phyloP scores from a whole-genome alignment of 2,888 invertebrate species.

The Drosophila nigricruria region DNA sequence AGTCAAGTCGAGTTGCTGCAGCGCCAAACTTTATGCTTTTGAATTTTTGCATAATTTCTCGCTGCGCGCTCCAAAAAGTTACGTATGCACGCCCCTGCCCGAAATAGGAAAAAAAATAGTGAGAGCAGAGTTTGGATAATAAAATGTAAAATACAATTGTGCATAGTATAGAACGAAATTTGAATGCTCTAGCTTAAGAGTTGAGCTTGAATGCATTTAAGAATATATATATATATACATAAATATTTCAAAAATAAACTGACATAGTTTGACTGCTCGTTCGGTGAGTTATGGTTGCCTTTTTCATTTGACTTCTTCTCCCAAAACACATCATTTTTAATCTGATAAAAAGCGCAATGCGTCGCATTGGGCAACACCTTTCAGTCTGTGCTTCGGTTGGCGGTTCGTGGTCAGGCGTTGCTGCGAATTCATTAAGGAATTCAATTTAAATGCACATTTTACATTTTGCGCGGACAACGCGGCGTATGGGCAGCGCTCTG shows the following conservation, averaged over 20 bases:
- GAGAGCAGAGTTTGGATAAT: slow-evolving; percentile 2
- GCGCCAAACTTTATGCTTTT: slow-evolving; percentile 58
- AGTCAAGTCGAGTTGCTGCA: slow-evolving; percentile 34
- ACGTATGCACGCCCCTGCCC: slow-evolving; percentile 3
- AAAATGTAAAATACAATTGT: slow-evolving; percentile 17
- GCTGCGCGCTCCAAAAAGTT: slow-evolving; percentile 39
- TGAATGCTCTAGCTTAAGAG: slow-evolving; percentile 10
- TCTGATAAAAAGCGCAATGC: slow-evolving; percentile 38
- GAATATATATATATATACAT: neutral
- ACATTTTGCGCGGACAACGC: slow-evolving; percentile 56
- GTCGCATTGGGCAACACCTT: slow-evolving; percentile 58
- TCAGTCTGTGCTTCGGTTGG: slow-evolving; percentile 28
- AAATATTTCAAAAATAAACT: neutral
- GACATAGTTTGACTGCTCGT: neutral
- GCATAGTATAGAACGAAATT: slow-evolving; percentile 9
- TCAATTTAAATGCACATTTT: slow-evolving; percentile 77
- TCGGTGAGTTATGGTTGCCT: neutral
- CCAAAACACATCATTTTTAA: neutral
- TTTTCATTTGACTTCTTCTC: neutral
- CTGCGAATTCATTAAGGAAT: slow-evolving; percentile 75
- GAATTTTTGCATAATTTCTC: slow-evolving; percentile 64
- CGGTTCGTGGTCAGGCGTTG: slow-evolving; percentile 53
- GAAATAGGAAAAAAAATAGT: neutral
- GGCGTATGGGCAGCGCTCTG: slow-evolving; percentile 59
- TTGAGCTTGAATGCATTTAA: neutral